Evolutionary conservation across 2,113 vertebrate genomes (phyloP), one percentile per base, ranked within the genome.

Genomic region (Zosterops lateralis): DNA sequence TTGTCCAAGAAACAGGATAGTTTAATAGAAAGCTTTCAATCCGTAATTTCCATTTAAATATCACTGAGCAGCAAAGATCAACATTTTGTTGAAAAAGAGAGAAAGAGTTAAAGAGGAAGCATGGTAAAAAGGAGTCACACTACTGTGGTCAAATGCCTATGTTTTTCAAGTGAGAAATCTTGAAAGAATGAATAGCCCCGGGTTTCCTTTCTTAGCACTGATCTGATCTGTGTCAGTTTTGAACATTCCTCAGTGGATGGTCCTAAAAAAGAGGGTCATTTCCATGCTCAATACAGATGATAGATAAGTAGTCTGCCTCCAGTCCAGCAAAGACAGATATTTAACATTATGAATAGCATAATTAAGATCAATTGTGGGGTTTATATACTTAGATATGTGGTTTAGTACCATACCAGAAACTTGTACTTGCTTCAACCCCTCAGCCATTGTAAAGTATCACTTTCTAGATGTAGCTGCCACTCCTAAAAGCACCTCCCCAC

Each of bases 101-200:
- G 32, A 64, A 67, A 54, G 36, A 78, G 15, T 61, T 14, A n/a
- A 61, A 65, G 40, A 79, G 6, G 21, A 45, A 77, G 10, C 2
- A 0, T 83, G 32, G 5, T 72, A 47, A 77, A 34, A 24, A 78
- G 16, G 17, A 64, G 34, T 64, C 1, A 0, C 45, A 60, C 8
- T 31, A 29, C 16, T 81, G 17, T 47, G 48, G 65, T 48, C 29
- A 75, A 2, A 19, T 71, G 26, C 21, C 17, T 20, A 57, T 7
- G 28, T 74, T 89, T 84, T 78, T 71, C 57, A 81, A 51, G 34
- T 56, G 28, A 62, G 26, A 44, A 58, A 34, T 56, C 31, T 58
- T 66, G 31, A 50, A 58, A 75, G 71, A 81, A 31, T 56, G 10
- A 64, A 13, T 58, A 45, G 40, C 51, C 62, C 40, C 65, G 34